Evolutionary conservation across 2,113 vertebrate species (phyloP).

Genomic region (Chaetorhynchus papuensis): DNA sequence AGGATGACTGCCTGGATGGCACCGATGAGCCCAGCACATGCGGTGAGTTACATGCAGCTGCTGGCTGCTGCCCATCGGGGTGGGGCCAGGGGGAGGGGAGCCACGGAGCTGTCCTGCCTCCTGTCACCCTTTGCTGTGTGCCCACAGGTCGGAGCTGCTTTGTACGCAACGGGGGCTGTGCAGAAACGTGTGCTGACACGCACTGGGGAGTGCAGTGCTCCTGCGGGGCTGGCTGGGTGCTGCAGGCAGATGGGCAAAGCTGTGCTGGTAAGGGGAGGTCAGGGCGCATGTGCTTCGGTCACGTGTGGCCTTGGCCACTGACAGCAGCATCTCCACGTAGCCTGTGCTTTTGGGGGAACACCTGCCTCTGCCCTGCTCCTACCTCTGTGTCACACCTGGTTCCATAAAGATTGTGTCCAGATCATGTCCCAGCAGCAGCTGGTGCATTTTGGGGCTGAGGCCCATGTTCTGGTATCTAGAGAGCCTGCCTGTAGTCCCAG

Average conservation of each 20-base stretch:
- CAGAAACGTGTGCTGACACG: constrained; percentile 72
- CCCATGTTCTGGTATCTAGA: neutral
- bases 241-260: constrained; percentile 70
- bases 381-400: accelerated
- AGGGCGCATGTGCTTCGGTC: accelerated
- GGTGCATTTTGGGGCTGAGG: neutral
- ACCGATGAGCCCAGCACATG: constrained; percentile 63
- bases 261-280: constrained; percentile 76
- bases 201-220: constrained; percentile 79
- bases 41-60: neutral
- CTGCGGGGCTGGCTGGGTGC: constrained; percentile 74
- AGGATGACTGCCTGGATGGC: constrained; percentile 65
- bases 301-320: accelerated
- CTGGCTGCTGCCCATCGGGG: accelerated
- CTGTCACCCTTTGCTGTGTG: neutral
- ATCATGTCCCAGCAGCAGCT: neutral
- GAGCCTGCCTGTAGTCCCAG: neutral
- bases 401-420: neutral
- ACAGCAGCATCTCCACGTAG: neutral
- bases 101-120: neutral
- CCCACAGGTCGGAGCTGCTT: constrained; percentile 77
- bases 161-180: constrained; percentile 80
- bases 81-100: accelerated
- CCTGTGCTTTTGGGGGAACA: accelerated
- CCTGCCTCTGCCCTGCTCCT: neutral